phyloP scores from a whole-genome alignment of 92 coral and sea anemone genomes.

The Palythoa grandiflora region DNA sequence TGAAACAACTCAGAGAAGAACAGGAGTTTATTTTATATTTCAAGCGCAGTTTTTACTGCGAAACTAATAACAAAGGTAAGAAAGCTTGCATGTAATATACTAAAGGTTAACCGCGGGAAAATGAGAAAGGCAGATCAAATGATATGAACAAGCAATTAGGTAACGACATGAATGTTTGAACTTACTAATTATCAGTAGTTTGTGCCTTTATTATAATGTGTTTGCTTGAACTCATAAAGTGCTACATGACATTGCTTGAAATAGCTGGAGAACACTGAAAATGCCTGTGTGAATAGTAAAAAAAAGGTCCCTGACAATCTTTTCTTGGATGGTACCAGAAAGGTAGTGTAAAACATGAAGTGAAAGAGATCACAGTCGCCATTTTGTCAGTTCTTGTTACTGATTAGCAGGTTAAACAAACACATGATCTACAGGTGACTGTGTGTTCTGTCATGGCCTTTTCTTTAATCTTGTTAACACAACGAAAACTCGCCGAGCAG shows the following conservation, averaged over 20 bases:
- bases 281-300: neutral
- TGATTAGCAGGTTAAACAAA: conserved; percentile 33
- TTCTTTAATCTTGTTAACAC: neutral
- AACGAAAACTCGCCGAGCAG: no score
- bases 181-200: neutral
- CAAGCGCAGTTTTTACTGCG: conserved; percentile 56
- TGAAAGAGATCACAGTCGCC: conserved; percentile 10
- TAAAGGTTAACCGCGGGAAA: neutral
- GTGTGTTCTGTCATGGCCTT: neutral
- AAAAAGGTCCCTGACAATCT: neutral
- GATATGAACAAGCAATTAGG: neutral
- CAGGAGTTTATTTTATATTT: conserved; percentile 1
- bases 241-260: neutral
- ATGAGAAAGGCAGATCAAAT: neutral
- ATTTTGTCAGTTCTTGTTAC: conserved; percentile 15
- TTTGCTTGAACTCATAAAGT: neutral
- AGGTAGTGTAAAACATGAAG: neutral
- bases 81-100: neutral
- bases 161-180: neutral
- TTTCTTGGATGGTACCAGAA: neutral
- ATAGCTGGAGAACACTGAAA: neutral
- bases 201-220: neutral
- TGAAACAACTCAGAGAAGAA: neutral
- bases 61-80: conserved; percentile 35
- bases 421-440: neutral